Percentiles rank a stretch among this genome's conserved stretches.
These are phyloP conservation scores for Tragelaphus buxtoni DNA, from an alignment of 2,113 vertebrate species.

Conservation along the genomic window DNA sequence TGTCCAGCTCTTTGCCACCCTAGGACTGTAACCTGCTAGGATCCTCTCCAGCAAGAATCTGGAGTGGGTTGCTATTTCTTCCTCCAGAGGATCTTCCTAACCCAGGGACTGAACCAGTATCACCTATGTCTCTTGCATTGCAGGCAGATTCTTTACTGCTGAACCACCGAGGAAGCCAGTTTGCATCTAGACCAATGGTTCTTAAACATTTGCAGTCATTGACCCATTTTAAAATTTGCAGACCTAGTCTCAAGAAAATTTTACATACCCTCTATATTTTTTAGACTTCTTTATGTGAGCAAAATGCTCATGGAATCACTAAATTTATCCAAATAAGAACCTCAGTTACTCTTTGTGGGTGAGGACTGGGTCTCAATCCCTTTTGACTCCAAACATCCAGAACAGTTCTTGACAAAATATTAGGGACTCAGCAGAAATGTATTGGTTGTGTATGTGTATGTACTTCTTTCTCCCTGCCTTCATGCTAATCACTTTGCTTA, in stretches of 20 bases:
- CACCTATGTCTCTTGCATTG: not conserved
- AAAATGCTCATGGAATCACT: not conserved
- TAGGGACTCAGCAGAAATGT: not conserved
- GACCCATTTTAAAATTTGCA: not conserved
- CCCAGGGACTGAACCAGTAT: not conserved
- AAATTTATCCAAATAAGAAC: not conserved
- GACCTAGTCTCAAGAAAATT: not conserved
- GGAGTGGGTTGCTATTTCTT: not conserved
- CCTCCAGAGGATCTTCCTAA: not conserved
- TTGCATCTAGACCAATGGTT: not conserved
- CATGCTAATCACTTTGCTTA: not conserved
- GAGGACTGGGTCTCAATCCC: not conserved
- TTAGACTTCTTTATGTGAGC: not conserved
- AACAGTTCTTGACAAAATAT: not conserved
- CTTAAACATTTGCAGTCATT: not conserved
- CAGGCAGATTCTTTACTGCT: not conserved
- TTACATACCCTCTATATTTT: not conserved
- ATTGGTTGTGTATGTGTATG: not conserved
- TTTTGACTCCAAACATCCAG: not conserved
- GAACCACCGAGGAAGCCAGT: not conserved
- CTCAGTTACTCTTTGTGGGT: not conserved
- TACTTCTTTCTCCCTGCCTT: not conserved
- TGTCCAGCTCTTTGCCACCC: not conserved
- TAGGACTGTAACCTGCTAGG: not conserved
- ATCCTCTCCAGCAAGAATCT: not conserved